These are phyloP conservation scores for Sebastes oblongus DNA, from an alignment of 2,797 vertebrate genomes.

Conservation along the genomic window DNA sequence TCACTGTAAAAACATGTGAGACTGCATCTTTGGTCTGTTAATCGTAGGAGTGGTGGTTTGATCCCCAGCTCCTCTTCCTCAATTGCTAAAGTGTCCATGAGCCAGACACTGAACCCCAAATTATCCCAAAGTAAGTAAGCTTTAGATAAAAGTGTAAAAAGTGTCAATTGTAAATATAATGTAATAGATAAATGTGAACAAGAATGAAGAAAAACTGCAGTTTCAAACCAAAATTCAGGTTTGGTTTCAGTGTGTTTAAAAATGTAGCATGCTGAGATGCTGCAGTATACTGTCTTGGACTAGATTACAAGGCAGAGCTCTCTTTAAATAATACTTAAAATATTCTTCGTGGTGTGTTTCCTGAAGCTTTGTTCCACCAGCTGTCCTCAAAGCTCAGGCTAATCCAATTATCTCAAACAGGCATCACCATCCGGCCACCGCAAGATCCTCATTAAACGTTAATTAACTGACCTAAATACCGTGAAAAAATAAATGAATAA, in stretches of 20 bases:
- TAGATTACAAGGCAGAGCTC: background rate
- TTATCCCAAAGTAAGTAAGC: background rate
- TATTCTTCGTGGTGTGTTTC: background rate
- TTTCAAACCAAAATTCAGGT: background rate
- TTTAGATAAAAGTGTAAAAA: background rate
- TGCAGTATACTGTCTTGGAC: background rate
- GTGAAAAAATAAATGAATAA: background rate
- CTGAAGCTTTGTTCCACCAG: background rate
- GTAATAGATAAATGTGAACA: background rate
- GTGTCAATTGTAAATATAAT: background rate
- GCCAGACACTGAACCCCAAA: background rate
- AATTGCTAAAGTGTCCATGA: background rate
- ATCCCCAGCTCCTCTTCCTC: background rate
- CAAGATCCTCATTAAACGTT: constrained; percentile 1
- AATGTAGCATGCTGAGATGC: background rate
- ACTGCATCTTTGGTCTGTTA: background rate
- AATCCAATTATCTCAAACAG: constrained; percentile 38
- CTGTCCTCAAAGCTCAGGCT: constrained; percentile 29
- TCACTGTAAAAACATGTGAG: background rate
- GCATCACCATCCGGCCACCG: background rate
- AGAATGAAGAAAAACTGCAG: background rate
- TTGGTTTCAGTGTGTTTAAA: background rate
- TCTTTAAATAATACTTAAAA: background rate
- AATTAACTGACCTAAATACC: constrained; percentile 26
- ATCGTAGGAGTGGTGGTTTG: background rate